Evolutionary conservation across 2,797 vertebrate species (phyloP).

Genomic region (Fistularia tabacaria): DNA sequence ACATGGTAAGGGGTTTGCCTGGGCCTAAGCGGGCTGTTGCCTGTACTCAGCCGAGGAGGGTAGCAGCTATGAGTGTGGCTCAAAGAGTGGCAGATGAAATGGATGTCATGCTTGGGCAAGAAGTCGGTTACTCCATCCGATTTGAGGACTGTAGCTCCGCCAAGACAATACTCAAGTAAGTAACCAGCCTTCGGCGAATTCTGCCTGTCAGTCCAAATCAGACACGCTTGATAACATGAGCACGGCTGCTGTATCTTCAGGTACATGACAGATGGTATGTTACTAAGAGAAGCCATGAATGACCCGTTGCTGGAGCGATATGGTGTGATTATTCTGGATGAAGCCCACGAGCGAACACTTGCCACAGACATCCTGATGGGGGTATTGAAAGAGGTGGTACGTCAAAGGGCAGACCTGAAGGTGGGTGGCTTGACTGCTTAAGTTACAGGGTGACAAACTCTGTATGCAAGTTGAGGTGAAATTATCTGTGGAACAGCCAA

Average conservation of each 20-base stretch:
- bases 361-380: constrained; percentile 99
- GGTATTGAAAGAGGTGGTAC: constrained; percentile 97
- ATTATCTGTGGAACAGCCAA: background rate
- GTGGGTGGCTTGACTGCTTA: constrained; percentile 56
- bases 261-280: constrained; percentile 99
- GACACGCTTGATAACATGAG: background rate
- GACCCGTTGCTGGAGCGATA: constrained; percentile 95
- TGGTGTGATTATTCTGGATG: constrained; percentile 97
- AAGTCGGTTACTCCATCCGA: constrained; percentile 97
- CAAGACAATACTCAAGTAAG: constrained; percentile 98
- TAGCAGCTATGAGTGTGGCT: constrained; percentile 98
- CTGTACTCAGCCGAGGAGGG: constrained; percentile 94
- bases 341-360: constrained; percentile 96
- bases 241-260: constrained; percentile 56
- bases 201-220: constrained; percentile 1
- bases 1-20: constrained; percentile 88
- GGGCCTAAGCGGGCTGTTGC: constrained; percentile 95
- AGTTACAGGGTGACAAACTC: too few relatives aligned
- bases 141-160: constrained; percentile 99
- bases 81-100: constrained; percentile 98
- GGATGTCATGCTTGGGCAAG: constrained; percentile 98
- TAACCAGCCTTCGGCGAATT: constrained; percentile 4
- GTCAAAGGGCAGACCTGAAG: constrained; percentile 94
- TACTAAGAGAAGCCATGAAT: constrained; percentile 98
- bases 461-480: background rate